Evolutionary conservation across 2,797 vertebrate genomes (phyloP).

Genomic region (Natrix natrix): DNA sequence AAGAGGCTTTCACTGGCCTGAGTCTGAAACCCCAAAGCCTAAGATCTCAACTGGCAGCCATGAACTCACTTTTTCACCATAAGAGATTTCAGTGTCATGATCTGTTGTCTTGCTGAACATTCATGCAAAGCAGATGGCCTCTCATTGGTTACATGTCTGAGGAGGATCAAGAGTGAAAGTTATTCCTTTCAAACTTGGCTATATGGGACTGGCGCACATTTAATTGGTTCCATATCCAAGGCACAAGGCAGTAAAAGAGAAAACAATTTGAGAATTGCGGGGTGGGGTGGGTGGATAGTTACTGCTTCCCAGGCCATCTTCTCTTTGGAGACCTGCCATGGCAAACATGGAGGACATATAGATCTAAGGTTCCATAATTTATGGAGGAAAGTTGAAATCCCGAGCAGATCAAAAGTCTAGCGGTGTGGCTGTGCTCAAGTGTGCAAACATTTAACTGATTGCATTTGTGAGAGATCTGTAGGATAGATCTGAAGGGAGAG

Average conservation of each 20-base stretch:
- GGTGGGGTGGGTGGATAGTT: constrained; percentile 44
- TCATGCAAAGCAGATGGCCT: constrained; percentile 32
- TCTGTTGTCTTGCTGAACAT: constrained; percentile 51
- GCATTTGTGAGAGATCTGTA: constrained; percentile 60
- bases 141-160: constrained; percentile 40
- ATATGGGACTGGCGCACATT: constrained; percentile 15
- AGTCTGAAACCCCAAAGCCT: constrained; percentile 12
- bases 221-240: constrained; percentile 53
- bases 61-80: not conserved
- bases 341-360: constrained; percentile 59
- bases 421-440: constrained; percentile 51
- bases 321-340: constrained; percentile 47
- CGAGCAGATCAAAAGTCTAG: constrained; percentile 61
- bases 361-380: constrained; percentile 63
- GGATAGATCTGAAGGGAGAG: constrained; percentile 41
- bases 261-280: constrained; percentile 43
- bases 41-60: constrained; percentile 11
- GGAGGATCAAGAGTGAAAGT: constrained; percentile 52
- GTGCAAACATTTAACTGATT: constrained; percentile 53
- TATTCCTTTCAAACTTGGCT: constrained; percentile 47
- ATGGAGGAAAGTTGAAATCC: constrained; percentile 57
- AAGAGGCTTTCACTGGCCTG: not conserved
- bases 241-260: constrained; percentile 48
- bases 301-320: constrained; percentile 45
- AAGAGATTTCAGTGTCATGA: constrained; percentile 38